Conservation (phyloP, 1,140 invertebrate genomes). For the Pomphorhynchus laevis region DNA sequence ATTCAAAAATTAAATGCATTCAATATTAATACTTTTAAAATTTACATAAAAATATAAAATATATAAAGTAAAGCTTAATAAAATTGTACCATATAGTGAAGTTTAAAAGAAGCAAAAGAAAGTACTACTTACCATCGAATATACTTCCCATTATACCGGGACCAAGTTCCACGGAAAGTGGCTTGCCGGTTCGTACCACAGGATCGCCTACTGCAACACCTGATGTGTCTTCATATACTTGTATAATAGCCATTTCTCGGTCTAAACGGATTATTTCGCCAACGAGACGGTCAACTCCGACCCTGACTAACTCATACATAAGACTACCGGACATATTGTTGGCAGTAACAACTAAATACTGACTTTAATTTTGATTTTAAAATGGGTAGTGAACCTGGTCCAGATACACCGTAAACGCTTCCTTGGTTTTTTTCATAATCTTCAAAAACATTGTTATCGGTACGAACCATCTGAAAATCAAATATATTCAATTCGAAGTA, state of each 20-base stretch:
- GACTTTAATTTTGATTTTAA: not conserved
- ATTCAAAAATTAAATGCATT: not conserved
- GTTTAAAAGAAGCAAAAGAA: not conserved
- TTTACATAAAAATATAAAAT: not conserved
- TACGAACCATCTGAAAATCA: no score
- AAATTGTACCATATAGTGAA: not conserved
- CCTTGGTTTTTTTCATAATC: constrained; percentile 52
- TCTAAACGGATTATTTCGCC: constrained; percentile 97
- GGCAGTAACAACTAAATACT: constrained; percentile 52
- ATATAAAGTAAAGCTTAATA: not conserved
- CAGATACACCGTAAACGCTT: constrained; percentile 73
- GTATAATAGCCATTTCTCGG: constrained; percentile 94
- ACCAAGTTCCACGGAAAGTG: constrained; percentile 82
- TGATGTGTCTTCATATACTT: constrained; percentile 97
- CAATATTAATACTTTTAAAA: not conserved
- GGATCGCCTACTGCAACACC: constrained; percentile 97
- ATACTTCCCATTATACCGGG: constrained; percentile 94
- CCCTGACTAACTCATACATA: constrained; percentile 97
- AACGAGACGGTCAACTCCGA: constrained; percentile 79
- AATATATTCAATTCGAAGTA: no score
- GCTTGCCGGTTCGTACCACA: constrained; percentile 79
- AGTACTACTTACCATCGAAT: constrained; percentile 40
- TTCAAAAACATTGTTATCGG: no score
- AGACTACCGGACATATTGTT: constrained; percentile 93
- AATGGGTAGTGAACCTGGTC: constrained; percentile 32